These are phyloP conservation scores for Hermaeophaga mercurialis DNA, from an alignment of 2,888 invertebrate genomes.

Conservation along the genomic window DNA sequence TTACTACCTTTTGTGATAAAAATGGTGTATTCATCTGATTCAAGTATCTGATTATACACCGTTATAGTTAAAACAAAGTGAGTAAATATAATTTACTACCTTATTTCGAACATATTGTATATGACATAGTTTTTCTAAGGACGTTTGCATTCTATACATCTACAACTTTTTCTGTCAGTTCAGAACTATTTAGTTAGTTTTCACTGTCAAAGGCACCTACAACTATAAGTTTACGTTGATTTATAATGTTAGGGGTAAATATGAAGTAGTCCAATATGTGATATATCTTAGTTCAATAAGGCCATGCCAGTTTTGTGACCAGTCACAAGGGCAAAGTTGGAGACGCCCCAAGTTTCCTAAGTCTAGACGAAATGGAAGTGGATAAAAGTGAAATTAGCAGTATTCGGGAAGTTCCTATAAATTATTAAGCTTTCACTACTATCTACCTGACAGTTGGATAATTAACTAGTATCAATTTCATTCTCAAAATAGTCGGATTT, in stretches of 20 bases:
- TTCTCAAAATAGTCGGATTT: too few relatives aligned
- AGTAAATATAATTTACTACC: conserved; percentile 7
- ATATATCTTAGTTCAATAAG: not conserved
- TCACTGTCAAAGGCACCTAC: conserved; percentile 19
- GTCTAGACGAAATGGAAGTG: conserved; percentile 20
- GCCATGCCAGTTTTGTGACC: not conserved
- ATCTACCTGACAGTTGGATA: not conserved
- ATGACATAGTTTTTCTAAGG: conserved; percentile 24
- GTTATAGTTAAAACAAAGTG: conserved; percentile 24
- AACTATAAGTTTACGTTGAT: conserved; percentile 9
- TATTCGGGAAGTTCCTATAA: conserved; percentile 5
- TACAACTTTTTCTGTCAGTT: conserved; percentile 23
- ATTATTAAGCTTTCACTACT: conserved; percentile 1
- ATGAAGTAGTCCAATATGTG: not conserved
- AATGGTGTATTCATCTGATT: conserved; percentile 35
- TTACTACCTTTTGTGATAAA: conserved; percentile 36
- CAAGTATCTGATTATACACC: conserved; percentile 27
- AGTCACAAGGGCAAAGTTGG: conserved; percentile 30
- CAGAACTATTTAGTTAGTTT: conserved; percentile 18
- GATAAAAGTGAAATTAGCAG: conserved; percentile 21
- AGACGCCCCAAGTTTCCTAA: conserved; percentile 28
- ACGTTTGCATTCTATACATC: conserved; percentile 24
- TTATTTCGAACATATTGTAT: conserved; percentile 13
- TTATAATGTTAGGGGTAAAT: not conserved
- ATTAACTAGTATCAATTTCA: not conserved